A percentile compares a stretch with the other conserved stretches of the same genome.
phyloP scores from a whole-genome alignment of 2,888 invertebrate species.

The Nomada fucata region DNA sequence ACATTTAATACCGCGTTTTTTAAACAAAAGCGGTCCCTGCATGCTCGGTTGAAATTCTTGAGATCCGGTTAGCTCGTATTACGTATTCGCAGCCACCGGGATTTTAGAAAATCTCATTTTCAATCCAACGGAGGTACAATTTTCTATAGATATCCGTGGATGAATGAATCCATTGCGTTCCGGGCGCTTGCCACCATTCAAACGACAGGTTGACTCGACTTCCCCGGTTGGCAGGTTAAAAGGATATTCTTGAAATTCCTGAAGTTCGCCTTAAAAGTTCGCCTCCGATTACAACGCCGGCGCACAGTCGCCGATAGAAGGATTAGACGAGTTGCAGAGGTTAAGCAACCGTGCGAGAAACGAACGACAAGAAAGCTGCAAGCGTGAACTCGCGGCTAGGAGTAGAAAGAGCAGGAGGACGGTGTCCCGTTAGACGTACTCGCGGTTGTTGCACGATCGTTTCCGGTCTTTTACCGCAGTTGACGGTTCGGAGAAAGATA shows the following conservation, averaged over 20 bases:
- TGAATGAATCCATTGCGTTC: conserved; percentile 1
- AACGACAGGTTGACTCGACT: neutral
- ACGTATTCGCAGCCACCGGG: too few species aligned
- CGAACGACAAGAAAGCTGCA: conserved; percentile 40
- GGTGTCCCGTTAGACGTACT: conserved; percentile 74
- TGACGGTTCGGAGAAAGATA: conserved; percentile 60
- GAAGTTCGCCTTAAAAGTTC: conserved; percentile 7
- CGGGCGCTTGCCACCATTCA: neutral
- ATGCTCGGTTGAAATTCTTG: neutral
- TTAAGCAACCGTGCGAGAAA: conserved; percentile 47
- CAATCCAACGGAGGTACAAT: too few species aligned
- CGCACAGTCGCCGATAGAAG: conserved; percentile 38
- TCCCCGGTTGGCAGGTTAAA: neutral
- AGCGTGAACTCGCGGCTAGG: conserved; percentile 62
- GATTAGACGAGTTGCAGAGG: conserved; percentile 53
- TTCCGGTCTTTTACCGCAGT: conserved; percentile 75
- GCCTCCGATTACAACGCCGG: conserved; percentile 5
- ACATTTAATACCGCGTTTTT: neutral
- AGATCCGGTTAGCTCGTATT: too few species aligned
- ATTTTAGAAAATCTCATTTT: too few species aligned
- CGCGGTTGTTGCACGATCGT: conserved; percentile 72
- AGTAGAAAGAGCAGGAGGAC: conserved; percentile 40
- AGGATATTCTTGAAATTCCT: conserved; percentile 6
- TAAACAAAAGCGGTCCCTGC: neutral
- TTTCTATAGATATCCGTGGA: neutral